Evolutionary conservation across 1,140 invertebrate genomes (phyloP).

Genomic region (Samia ricini): DNA sequence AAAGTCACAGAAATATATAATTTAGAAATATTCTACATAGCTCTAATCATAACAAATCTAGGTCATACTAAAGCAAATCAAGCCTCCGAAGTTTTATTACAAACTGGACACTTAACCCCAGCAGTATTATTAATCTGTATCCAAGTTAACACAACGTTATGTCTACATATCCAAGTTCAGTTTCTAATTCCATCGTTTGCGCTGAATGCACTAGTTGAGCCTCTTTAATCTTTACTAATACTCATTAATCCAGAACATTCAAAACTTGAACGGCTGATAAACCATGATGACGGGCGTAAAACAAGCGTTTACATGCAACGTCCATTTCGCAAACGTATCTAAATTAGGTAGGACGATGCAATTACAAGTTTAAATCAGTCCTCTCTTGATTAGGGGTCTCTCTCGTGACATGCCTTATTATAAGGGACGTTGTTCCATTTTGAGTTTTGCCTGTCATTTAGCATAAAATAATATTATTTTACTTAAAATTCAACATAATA

Average conservation of each 20-base stretch:
- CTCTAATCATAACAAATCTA: neutral
- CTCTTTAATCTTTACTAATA: neutral
- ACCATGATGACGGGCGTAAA: slow-evolving; percentile 25
- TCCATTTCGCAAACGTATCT: slow-evolving; percentile 26
- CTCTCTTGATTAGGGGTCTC: slow-evolving; percentile 21
- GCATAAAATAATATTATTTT: no score
- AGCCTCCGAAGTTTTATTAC: no score
- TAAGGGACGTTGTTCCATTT: slow-evolving; percentile 20
- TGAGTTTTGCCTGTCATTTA: neutral
- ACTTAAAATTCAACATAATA: neutral
- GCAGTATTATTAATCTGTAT: neutral
- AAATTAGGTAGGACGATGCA: slow-evolving; percentile 23
- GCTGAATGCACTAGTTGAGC: neutral
- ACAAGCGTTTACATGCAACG: slow-evolving; percentile 33
- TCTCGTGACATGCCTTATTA: slow-evolving; percentile 41
- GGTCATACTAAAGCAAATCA: neutral
- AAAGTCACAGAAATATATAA: neutral
- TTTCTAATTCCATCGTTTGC: neutral
- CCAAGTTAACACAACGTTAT: neutral
- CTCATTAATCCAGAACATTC: neutral
- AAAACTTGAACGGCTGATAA: neutral
- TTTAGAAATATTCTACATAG: no score
- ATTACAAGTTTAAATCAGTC: slow-evolving; percentile 30
- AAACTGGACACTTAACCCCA: no score
- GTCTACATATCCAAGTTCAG: no score